Conservation (phyloP, 2,888 invertebrate genomes). For the Leptodirus hochenwartii region DNA sequence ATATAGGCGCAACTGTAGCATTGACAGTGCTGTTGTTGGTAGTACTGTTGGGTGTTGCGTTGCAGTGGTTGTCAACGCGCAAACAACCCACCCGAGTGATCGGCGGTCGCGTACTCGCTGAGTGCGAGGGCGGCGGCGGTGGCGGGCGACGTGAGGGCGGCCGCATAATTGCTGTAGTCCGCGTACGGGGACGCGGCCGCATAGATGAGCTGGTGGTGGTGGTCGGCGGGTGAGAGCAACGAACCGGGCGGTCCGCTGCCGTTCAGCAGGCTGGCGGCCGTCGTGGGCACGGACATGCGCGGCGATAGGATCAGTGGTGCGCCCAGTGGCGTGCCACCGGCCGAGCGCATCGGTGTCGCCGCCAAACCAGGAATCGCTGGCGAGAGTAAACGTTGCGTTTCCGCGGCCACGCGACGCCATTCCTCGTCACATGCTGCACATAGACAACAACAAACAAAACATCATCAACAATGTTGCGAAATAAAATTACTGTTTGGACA, state of each 20-base stretch:
- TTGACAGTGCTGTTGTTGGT: no score
- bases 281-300: conserved; percentile 67
- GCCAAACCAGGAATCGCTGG: conserved; percentile 44
- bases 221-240: conserved; percentile 47
- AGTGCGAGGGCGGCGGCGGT: conserved; percentile 64
- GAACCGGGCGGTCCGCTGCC: conserved; percentile 46
- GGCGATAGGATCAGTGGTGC: conserved; percentile 87
- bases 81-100: conserved; percentile 94
- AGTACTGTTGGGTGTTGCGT: no score
- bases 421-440: conserved; percentile 60
- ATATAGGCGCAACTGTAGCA: no score
- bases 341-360: conserved; percentile 34
- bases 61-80: conserved; percentile 68
- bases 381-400: conserved; percentile 55
- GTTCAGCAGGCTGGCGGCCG: conserved; percentile 49
- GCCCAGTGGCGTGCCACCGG: conserved; percentile 54
- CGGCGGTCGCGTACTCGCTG: conserved; percentile 67
- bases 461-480: no score
- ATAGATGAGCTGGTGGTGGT: conserved; percentile 79
- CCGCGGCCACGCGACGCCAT: conserved; percentile 65
- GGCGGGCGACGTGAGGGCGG: conserved; percentile 61
- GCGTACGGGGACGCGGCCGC: conserved; percentile 51
- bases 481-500: no score
- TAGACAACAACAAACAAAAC: no score
- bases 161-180: conserved; percentile 82